Conservation (phyloP, 2,113 vertebrate genomes). For the Chascanopsetta lugubris region DNA sequence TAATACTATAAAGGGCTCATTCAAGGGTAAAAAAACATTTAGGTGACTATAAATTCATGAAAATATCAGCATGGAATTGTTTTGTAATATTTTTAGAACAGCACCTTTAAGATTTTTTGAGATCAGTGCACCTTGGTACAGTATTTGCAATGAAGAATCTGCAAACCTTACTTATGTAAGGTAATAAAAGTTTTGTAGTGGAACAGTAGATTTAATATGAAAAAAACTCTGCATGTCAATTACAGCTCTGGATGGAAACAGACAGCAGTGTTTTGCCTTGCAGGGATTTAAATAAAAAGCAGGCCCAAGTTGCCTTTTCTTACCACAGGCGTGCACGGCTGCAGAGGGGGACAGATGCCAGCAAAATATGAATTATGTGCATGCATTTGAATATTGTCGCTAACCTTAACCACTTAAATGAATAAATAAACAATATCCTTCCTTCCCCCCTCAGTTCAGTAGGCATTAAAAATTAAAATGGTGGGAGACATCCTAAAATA, state of each 20-base stretch:
- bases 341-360: slow-evolving; percentile 12
- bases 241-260: slow-evolving; percentile 10
- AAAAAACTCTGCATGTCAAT: slow-evolving; percentile 18
- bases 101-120: too few species aligned
- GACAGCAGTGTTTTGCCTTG: slow-evolving; percentile 1
- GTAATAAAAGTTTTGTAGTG: slow-evolving; percentile 6
- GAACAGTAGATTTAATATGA: neutral
- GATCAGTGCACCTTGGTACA: too few species aligned
- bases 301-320: slow-evolving; percentile 6
- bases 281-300: slow-evolving; percentile 36
- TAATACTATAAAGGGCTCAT: too few species aligned
- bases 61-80: too few species aligned
- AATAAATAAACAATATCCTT: slow-evolving; percentile 19
- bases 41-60: too few species aligned
- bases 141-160: too few species aligned
- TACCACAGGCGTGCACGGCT: slow-evolving; percentile 10
- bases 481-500: neutral
- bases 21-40: too few species aligned
- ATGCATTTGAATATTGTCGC: slow-evolving; percentile 29
- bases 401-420: slow-evolving; percentile 21
- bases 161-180: neutral
- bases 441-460: neutral
- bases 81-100: too few species aligned
- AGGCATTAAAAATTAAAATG: slow-evolving; percentile 14
- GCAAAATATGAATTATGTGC: slow-evolving; percentile 46